Conservation (phyloP, 2,797 vertebrate species). For the Heterohyrax brucei region DNA sequence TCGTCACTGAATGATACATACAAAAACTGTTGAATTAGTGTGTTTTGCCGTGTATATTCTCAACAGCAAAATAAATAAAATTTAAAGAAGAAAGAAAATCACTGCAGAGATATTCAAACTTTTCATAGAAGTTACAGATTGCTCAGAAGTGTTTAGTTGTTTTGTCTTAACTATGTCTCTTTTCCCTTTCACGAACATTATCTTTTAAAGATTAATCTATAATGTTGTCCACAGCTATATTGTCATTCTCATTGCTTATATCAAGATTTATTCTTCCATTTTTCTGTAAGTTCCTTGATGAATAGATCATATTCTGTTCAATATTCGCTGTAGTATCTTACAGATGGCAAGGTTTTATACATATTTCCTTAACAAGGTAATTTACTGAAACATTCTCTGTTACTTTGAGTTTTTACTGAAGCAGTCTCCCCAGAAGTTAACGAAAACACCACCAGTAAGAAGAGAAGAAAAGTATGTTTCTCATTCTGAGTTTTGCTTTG, state of each 20-base stretch:
- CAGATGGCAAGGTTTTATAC: not conserved
- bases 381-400: constrained; percentile 29
- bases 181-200: not conserved
- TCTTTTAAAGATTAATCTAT: no score
- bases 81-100: constrained; percentile 1
- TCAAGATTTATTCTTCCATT: no score
- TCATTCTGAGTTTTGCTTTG: not conserved
- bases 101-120: constrained; percentile 42
- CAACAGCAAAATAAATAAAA: no score
- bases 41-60: no score
- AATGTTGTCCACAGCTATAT: no score
- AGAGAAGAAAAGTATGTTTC: not conserved
- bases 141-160: constrained; percentile 1
- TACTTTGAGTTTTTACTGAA: not conserved
- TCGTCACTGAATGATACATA: no score
- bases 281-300: not conserved
- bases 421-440: constrained; percentile 8
- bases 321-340: not conserved
- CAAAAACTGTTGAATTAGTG: no score
- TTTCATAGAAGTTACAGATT: constrained; percentile 58
- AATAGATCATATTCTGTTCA: not conserved
- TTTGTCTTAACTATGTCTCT: constrained; percentile 5
- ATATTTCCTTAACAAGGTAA: constrained; percentile 30
- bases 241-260: no score
- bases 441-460: not conserved